Conservation (phyloP, 2,113 vertebrate species). For the Ondatra zibethicus region DNA sequence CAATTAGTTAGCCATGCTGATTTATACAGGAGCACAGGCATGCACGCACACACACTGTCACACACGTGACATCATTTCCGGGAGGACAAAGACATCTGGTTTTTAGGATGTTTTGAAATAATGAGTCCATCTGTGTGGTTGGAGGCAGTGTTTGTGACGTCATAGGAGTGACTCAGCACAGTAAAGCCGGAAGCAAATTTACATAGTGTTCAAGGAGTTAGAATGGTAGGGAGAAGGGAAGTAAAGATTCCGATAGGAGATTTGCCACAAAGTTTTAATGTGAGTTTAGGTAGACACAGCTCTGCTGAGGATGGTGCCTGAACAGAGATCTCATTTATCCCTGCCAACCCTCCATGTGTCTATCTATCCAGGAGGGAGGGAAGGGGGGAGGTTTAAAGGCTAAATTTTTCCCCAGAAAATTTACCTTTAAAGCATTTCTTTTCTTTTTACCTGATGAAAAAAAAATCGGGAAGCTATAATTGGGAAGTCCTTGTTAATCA, state of each 20-base stretch:
- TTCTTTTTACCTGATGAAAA: background rate
- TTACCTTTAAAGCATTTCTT: background rate
- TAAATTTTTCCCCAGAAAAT: slow-evolving; percentile 23
- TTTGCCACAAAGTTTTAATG: slow-evolving; percentile 32
- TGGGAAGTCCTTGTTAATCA: background rate
- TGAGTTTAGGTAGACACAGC: background rate
- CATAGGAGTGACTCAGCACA: background rate
- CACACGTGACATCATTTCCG: slow-evolving; percentile 14
- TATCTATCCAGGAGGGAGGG: background rate
- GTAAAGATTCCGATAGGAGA: background rate
- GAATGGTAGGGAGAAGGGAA: slow-evolving; percentile 30
- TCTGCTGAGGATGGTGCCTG: background rate
- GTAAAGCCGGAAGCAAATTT: slow-evolving; percentile 45
- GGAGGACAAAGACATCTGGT: slow-evolving; percentile 14
- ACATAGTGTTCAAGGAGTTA: background rate
- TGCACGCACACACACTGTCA: background rate
- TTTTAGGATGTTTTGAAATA: slow-evolving; percentile 32
- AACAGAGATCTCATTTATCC: background rate
- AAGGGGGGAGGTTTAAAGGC: background rate
- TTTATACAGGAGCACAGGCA: background rate
- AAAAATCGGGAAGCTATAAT: background rate
- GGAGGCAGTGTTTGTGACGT: slow-evolving; percentile 29
- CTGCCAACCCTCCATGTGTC: background rate
- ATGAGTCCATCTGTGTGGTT: slow-evolving; percentile 7
- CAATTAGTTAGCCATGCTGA: background rate